Base-by-base conservation (phyloP, 2,797 vertebrate species). In the Pipistrellus pygmaeus region DNA sequence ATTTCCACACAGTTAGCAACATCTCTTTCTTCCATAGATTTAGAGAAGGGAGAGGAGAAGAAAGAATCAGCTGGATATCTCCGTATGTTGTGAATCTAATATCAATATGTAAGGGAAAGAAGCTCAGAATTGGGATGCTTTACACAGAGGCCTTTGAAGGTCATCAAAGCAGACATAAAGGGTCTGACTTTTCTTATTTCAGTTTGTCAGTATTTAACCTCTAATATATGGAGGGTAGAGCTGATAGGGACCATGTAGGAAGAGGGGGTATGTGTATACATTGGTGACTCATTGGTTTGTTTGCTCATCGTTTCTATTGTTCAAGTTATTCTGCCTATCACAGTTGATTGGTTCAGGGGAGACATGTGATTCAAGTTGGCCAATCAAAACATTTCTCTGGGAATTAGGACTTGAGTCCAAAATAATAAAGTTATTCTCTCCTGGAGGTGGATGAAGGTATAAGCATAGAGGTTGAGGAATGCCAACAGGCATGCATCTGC, bases 21-120 rank as follows among this genome's bases (percentile, higher is more conserved):
- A 89, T 91, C 72, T 95, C 66, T 89, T 85, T 90, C 23, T 85
- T 88, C 25, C 25, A 62, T 81, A 90, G 72, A 57, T 60, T 76
- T 69, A 48, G 69, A 62, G 51, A 92, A 87, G 30, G 38, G n/a
- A 77, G 2, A 53, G 18, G 9, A 88, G 73, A 88, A 80, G 48
- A 90, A 60, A 73, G 44, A 71, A 69, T 23, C 81, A 93, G 82
- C n/a, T 75, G 88, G 46, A 92, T 38, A 13, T 78, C 38, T 71
- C 10, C 66, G 81, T 69, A 82, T 90, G 51, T 62, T 91, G 15
- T 93, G 10, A 80, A 44, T 90, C 30, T 93, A 44, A 60, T 32
- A 88, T 55, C 8, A 41, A 89, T 20, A 75, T 14, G 60, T 48
- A 25, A 48, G 20, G 20, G 41, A 46, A 80, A 55, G 51, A 66